Evolutionary conservation across 2,888 invertebrate genomes (phyloP).

Genomic region (Seira sanloemensis): DNA sequence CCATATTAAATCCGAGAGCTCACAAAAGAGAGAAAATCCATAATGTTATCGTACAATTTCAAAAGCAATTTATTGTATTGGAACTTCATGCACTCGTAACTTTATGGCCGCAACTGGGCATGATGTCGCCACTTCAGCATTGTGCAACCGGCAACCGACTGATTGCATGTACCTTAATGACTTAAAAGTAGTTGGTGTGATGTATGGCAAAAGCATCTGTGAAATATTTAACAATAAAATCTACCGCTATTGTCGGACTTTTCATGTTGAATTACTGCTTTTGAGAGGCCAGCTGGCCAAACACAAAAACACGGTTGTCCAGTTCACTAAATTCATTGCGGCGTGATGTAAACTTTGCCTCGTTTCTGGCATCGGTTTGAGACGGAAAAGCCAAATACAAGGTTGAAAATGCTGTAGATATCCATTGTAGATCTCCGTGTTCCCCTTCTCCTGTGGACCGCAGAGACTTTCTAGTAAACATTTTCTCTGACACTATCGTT

Average conservation of each 20-base stretch:
- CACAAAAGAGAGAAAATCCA: no score
- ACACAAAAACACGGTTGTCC: not conserved
- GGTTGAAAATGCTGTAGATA: not conserved
- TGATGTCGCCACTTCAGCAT: no score
- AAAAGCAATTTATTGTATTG: no score
- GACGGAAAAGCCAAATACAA: not conserved
- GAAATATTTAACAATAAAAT: not conserved
- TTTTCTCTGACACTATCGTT: not conserved
- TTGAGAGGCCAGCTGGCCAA: not conserved
- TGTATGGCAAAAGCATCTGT: not conserved
- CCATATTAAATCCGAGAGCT: no score
- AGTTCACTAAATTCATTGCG: not conserved
- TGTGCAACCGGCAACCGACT: no score
- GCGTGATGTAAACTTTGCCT: not conserved
- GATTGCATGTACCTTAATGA: not conserved
- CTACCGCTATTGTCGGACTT: slow-evolving; percentile 3
- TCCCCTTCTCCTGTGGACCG: not conserved
- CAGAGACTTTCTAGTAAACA: not conserved
- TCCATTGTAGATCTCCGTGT: not conserved
- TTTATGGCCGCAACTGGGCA: no score
- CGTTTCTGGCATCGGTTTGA: not conserved
- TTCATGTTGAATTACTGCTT: slow-evolving; percentile 23
- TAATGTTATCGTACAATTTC: no score
- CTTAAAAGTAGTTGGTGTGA: not conserved
- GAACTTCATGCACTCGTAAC: no score